These are phyloP conservation scores for Delphinapterus leucas DNA, from an alignment of 2,113 vertebrate genomes.

Conservation along the genomic window DNA sequence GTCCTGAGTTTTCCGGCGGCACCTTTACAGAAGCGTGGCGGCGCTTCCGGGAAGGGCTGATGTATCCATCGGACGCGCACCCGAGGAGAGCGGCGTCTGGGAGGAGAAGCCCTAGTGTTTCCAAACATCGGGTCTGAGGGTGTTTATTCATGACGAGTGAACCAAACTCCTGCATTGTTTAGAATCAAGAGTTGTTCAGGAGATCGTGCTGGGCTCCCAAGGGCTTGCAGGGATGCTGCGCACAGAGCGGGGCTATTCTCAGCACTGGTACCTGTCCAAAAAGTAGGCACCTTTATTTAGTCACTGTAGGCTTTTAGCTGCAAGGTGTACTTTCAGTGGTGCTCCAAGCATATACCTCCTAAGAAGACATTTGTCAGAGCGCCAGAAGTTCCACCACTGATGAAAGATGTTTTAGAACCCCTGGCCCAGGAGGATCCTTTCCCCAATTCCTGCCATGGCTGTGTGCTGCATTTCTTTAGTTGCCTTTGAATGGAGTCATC, in stretches of 20 bases:
- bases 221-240: not conserved
- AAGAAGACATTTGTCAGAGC: not conserved
- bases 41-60: not conserved
- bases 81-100: not conserved
- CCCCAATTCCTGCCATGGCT: not conserved
- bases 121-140: not conserved
- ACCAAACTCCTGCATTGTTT: not conserved
- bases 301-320: not conserved
- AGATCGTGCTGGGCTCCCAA: not conserved
- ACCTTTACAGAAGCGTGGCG: not conserved
- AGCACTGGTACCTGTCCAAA: not conserved
- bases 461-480: not conserved
- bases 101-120: not conserved
- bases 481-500: not conserved
- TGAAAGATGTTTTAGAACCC: not conserved
- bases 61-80: fast-evolving
- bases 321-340: fast-evolving
- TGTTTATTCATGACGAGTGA: not conserved
- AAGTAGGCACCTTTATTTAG: not conserved
- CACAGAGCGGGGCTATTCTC: not conserved
- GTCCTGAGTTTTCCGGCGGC: not conserved
- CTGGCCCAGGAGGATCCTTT: not conserved
- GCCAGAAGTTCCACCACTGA: not conserved
- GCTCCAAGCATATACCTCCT: not conserved
- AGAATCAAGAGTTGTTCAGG: not conserved